Evolutionary conservation across 2,113 vertebrate species (phyloP).

Genomic region (Dasyprocta punctata): DNA sequence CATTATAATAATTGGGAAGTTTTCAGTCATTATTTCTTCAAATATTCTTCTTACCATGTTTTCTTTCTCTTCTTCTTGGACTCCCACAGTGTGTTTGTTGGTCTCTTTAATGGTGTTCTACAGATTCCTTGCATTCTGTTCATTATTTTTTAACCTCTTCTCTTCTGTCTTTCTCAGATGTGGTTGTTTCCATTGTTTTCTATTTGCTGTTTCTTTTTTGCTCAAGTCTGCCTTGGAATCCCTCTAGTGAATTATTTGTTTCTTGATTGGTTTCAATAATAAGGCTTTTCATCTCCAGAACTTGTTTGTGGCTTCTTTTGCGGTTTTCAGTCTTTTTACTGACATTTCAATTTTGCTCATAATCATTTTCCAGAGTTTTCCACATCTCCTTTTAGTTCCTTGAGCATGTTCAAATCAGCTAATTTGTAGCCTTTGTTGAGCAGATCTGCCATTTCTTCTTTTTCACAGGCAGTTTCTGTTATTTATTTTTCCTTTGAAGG

Average conservation of each 20-base stretch:
- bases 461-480: not conserved
- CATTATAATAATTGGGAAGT: not conserved
- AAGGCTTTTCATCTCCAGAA: not conserved
- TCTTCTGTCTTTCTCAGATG: not conserved
- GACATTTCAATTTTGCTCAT: not conserved
- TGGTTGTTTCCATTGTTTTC: not conserved
- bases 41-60: not conserved
- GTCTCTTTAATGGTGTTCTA: not conserved
- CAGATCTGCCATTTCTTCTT: not conserved
- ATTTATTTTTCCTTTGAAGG: not conserved
- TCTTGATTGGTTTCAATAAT: not conserved
- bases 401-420: not conserved
- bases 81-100: not conserved
- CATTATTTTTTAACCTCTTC: not conserved
- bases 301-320: too few relatives aligned
- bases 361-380: not conserved
- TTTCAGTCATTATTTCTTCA: not conserved
- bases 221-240: not conserved
- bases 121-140: not conserved
- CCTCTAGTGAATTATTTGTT: not conserved
- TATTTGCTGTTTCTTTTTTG: not conserved
- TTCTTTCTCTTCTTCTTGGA: not conserved
- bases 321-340: not conserved
- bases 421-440: not conserved
- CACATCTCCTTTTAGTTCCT: not conserved